Evolutionary conservation across 2,797 vertebrate species (phyloP).

Genomic region (Melanotaenia boesemani): DNA sequence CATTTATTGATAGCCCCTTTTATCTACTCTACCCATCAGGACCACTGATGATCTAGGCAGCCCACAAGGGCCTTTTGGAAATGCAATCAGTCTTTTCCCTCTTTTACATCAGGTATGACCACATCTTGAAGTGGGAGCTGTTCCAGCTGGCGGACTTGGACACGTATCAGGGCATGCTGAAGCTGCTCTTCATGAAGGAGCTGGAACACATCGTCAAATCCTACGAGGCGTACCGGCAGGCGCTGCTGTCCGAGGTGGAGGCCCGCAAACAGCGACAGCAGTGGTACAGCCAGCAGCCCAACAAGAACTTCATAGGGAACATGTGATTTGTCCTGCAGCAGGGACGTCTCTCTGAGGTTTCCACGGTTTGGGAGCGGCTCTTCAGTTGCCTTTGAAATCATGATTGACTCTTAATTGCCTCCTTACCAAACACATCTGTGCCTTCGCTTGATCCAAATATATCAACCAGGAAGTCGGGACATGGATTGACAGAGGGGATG

Average conservation of each 20-base stretch:
- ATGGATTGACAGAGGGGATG: slow-evolving; percentile 1
- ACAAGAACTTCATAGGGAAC: slow-evolving; percentile 87
- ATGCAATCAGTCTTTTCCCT: not conserved
- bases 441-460: slow-evolving; percentile 82
- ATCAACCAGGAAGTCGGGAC: slow-evolving; percentile 59
- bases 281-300: slow-evolving; percentile 93
- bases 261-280: slow-evolving; percentile 94
- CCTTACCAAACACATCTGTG: slow-evolving; percentile 81
- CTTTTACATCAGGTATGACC: slow-evolving; percentile 89
- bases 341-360: slow-evolving; percentile 67
- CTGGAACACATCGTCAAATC: slow-evolving; percentile 97
- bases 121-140: slow-evolving; percentile 99
- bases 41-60: not conserved
- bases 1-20: too few species aligned
- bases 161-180: slow-evolving; percentile 98
- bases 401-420: slow-evolving; percentile 65
- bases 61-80: not conserved
- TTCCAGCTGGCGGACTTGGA: slow-evolving; percentile 99
- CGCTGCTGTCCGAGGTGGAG: slow-evolving; percentile 93
- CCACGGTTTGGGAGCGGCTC: slow-evolving; percentile 61
- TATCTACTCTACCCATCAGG: not conserved
- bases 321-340: slow-evolving; percentile 67
- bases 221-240: slow-evolving; percentile 97
- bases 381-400: slow-evolving; percentile 51
- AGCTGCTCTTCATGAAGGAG: slow-evolving; percentile 99